Evolutionary conservation across 2,113 vertebrate species (phyloP).

Genomic region (Corydoras sp.): DNA sequence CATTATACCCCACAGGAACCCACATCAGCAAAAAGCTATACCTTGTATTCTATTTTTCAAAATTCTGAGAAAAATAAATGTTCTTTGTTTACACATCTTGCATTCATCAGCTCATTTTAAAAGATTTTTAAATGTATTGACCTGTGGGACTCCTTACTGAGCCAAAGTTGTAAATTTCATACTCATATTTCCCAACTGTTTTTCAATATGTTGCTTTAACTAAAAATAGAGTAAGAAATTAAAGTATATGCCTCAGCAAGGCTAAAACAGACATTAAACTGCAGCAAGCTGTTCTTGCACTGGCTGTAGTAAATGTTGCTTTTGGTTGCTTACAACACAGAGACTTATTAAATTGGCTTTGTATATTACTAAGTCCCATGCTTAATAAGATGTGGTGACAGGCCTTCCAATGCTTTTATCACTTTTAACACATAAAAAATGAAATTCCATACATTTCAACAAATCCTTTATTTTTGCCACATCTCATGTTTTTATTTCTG

Average conservation of each 20-base stretch:
- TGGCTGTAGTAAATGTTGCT: too few species aligned
- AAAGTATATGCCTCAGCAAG: slow-evolving; percentile 26
- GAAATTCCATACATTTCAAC: slow-evolving; percentile 31
- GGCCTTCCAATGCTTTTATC: not conserved
- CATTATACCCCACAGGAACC: not conserved
- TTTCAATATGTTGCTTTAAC: slow-evolving; percentile 15
- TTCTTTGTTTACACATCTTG: slow-evolving; percentile 6
- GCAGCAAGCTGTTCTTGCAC: slow-evolving; percentile 11
- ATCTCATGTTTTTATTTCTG: not conserved
- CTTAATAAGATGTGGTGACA: slow-evolving; percentile 18
- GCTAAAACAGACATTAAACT: slow-evolving; percentile 28
- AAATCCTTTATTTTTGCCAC: slow-evolving; percentile 13
- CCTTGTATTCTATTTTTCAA: not conserved
- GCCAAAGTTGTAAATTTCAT: slow-evolving; percentile 17
- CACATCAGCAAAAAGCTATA: not conserved
- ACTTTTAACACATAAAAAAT: not conserved
- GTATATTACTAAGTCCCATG: slow-evolving; percentile 19
- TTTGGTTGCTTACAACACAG: too few species aligned
- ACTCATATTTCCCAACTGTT: not conserved
- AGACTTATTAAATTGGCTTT: not conserved
- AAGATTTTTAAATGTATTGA: slow-evolving; percentile 25
- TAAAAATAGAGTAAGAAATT: not conserved
- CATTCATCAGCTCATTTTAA: slow-evolving; percentile 22
- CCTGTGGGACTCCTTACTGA: not conserved
- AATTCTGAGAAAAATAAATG: not conserved